Evolutionary conservation across 2,888 invertebrate genomes (phyloP).

Genomic region (Branchinecta sandiegonensis): DNA sequence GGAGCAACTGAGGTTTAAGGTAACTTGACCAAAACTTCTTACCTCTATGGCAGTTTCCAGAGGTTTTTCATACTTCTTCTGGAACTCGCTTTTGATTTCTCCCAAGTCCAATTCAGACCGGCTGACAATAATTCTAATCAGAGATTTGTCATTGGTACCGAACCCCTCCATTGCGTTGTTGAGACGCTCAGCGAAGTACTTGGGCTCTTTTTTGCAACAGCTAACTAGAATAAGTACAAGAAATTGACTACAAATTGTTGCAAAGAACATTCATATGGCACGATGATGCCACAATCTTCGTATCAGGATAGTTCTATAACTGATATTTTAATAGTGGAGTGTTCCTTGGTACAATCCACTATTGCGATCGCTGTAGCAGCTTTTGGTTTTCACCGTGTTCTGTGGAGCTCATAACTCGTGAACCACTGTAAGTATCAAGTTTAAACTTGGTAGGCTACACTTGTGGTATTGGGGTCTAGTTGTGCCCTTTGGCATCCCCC

Average conservation of each 20-base stretch:
- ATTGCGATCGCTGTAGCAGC: too few relatives aligned
- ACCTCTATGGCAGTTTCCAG: not conserved
- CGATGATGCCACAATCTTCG: too few relatives aligned
- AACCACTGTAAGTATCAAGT: too few relatives aligned
- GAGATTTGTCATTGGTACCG: slow-evolving; percentile 31
- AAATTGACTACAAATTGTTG: not conserved
- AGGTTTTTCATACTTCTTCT: slow-evolving; percentile 14
- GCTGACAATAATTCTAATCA: slow-evolving; percentile 34
- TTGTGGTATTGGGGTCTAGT: too few relatives aligned
- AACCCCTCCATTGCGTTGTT: slow-evolving; percentile 26
- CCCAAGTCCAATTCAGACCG: slow-evolving; percentile 35
- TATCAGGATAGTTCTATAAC: too few relatives aligned
- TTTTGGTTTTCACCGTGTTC: too few relatives aligned
- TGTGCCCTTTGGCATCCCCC: too few relatives aligned
- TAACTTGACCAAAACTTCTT: not conserved
- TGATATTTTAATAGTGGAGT: too few relatives aligned
- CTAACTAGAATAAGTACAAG: slow-evolving; percentile 21
- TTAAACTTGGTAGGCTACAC: too few relatives aligned
- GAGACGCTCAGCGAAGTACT: slow-evolving; percentile 24
- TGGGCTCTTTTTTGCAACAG: slow-evolving; percentile 18
- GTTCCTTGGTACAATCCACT: too few relatives aligned
- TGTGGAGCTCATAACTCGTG: too few relatives aligned
- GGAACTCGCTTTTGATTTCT: slow-evolving; percentile 32
- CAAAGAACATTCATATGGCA: too few relatives aligned
- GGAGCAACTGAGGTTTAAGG: not conserved